Base-by-base conservation (phyloP, 92 coral and sea anemone species). In the Epizoanthus ramosus region DNA sequence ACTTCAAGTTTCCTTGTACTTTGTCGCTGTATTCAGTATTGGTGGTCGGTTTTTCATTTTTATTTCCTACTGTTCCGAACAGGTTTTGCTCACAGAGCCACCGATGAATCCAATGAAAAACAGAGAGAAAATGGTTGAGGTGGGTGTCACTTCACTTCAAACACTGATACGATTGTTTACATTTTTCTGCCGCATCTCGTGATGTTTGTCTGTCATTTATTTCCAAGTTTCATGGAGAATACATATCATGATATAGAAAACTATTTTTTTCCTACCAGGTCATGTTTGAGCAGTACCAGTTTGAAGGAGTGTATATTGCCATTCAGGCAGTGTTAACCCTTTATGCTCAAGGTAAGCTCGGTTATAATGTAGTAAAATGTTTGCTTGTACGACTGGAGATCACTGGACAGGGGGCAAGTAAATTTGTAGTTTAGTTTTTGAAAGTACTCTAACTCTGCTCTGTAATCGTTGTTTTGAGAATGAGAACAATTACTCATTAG, bases 111-210 rank as follows among this genome's bases (percentile, higher is more conserved):
- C 98, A 13, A 77, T 88, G 88, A 95, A 93, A 86, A 95, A 95
- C 86, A 86, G 98, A 80, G 94, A 93, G 57, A 95, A 95, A 84
- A 95, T 95, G 98, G 90, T 95, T 5, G 98, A 95, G 98, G 98
- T 95, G 53, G 25, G 84, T 68, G 50, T 35, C 57, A 4, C 63
- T 56, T 50, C 12, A 43, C 41, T 19, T 76, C 17, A 21, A 25
- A 57, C 54, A 24, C 41, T 85, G n/a, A 12, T 10, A 15, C 28
- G 60, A 28, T 66, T 77, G 31, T 57, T 59, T 43, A 47, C 39
- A 85, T 77, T 74, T 41, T 21, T n/a, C 47, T 54, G 58, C 37
- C 43, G 56, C 60, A 43, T 41, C 57, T 83, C 57, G 56, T 58
- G 53, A 28, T 13, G 53, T 75, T 66, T 60, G 39, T 60, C 52